Conservation (phyloP, 1,140 invertebrate species). For the Leguminivora glycinivorella region DNA sequence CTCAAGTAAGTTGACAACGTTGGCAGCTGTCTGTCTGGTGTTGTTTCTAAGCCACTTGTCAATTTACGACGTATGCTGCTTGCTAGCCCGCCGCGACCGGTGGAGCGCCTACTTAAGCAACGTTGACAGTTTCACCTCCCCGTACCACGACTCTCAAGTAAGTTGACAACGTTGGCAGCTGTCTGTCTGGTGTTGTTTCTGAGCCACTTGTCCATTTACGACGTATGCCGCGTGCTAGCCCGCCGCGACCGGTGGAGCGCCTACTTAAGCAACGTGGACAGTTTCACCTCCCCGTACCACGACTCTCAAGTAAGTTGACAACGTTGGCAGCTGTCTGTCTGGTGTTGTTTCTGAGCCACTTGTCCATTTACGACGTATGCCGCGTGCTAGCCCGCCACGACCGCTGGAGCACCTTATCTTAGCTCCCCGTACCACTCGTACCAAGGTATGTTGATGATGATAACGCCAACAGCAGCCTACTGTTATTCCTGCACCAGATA, state of each 20-base stretch:
- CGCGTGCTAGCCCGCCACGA: conserved; percentile 78
- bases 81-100: conserved; percentile 77
- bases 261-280: conserved; percentile 83
- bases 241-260: conserved; percentile 79
- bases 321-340: conserved; percentile 83
- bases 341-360: conserved; percentile 83
- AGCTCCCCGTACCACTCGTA: conserved; percentile 82
- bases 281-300: conserved; percentile 82
- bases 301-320: conserved; percentile 79
- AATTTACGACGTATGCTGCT: conserved; percentile 84
- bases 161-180: conserved; percentile 82
- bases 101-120: conserved; percentile 84
- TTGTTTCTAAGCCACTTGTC: conserved; percentile 84
- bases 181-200: conserved; percentile 84
- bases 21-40: conserved; percentile 82
- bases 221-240: conserved; percentile 82
- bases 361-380: conserved; percentile 85
- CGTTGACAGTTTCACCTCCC: conserved; percentile 81
- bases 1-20: conserved; percentile 74
- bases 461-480: too few species aligned
- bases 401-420: conserved; percentile 81
- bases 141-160: conserved; percentile 80
- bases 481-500: too few species aligned
- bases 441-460: too few species aligned
- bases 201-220: conserved; percentile 83